Evolutionary conservation across 1,140 invertebrate genomes (phyloP).

Genomic region (Drosophila bipectinata): DNA sequence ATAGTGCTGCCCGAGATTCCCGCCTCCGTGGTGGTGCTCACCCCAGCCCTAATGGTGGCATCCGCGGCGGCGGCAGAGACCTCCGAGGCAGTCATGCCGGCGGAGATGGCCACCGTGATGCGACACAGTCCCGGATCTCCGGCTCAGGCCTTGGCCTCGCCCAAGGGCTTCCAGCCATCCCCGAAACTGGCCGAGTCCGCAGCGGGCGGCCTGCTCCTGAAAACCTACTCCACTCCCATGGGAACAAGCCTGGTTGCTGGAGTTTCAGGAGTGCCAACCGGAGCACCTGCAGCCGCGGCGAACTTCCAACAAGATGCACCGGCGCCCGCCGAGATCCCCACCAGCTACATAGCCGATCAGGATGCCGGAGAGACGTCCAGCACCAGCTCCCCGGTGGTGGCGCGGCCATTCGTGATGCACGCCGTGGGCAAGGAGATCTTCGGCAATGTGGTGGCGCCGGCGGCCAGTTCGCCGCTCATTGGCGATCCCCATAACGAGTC

Average conservation of each 20-base stretch:
- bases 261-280: not conserved
- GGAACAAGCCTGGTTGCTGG: too few species aligned
- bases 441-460: constrained; percentile 37
- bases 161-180: constrained; percentile 19
- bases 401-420: constrained; percentile 49
- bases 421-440: constrained; percentile 39
- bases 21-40: constrained; percentile 70
- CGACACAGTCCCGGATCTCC: constrained; percentile 47
- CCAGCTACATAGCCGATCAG: constrained; percentile 4
- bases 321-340: constrained; percentile 1
- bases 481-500: constrained; percentile 84
- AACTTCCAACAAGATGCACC: constrained; percentile 16
- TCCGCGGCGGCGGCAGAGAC: constrained; percentile 22
- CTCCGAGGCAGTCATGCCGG: not conserved
- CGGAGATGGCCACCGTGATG: constrained; percentile 13
- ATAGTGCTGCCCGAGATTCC: constrained; percentile 76
- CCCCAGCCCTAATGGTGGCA: constrained; percentile 33
- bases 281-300: not conserved
- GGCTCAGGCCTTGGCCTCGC: constrained; percentile 27
- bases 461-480: constrained; percentile 53
- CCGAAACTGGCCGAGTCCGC: constrained; percentile 10
- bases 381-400: constrained; percentile 5
- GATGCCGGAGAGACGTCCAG: constrained; percentile 8
- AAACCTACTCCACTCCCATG: constrained; percentile 26
- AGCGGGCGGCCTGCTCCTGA: constrained; percentile 26